These are phyloP conservation scores for Chaetorhynchus papuensis DNA, from an alignment of 2,113 vertebrate genomes.

Conservation along the genomic window DNA sequence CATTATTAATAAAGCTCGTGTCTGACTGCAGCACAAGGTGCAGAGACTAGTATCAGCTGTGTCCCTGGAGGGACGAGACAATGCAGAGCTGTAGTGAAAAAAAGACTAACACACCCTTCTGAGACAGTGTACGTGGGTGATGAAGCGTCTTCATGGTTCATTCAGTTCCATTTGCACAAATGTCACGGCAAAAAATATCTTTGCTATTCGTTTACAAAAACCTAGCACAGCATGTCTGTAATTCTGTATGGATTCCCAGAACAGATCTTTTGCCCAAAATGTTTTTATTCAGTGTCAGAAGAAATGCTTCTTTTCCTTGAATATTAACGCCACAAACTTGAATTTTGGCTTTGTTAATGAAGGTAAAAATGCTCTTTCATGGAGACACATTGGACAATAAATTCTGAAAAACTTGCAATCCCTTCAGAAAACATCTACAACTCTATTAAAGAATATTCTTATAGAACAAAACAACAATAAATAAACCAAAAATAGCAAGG, in stretches of 20 bases:
- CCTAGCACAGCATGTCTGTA: background rate
- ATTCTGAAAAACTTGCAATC: background rate
- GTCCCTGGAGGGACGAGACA: constrained; percentile 31
- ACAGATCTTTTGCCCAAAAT: background rate
- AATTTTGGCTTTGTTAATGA: background rate
- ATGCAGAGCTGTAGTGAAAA: background rate
- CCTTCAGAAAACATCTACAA: background rate
- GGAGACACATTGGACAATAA: background rate
- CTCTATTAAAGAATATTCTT: background rate
- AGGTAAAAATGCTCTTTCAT: background rate
- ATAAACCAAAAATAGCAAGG: background rate
- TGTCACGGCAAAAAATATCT: background rate
- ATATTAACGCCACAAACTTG: background rate
- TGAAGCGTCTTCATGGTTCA: background rate
- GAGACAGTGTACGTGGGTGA: background rate
- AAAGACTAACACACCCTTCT: background rate
- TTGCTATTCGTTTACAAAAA: background rate
- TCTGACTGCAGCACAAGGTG: constrained; percentile 21
- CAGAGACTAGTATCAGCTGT: constrained; percentile 43
- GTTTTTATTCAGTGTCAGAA: background rate
- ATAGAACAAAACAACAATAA: background rate
- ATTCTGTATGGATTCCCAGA: background rate
- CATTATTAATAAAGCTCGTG: constrained; percentile 46
- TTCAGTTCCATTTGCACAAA: background rate
- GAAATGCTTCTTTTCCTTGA: background rate